Base-by-base conservation (phyloP, 1,140 invertebrate genomes). In the Drosophila pseudoananassae region DNA sequence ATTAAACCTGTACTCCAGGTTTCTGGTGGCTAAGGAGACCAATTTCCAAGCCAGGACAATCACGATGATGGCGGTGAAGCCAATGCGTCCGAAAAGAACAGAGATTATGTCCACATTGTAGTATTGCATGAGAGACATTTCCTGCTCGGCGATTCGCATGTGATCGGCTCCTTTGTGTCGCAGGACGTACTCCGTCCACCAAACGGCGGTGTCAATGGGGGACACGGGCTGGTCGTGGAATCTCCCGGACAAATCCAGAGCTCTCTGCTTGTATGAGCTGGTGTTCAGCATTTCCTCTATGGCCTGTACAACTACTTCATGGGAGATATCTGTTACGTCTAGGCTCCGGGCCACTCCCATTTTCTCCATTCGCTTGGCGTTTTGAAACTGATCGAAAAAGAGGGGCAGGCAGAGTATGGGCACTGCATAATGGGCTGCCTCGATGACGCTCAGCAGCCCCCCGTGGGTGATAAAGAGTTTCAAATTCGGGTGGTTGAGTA, bases 111-210 rank as follows among this genome's bases (percentile, higher is more conserved):
- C 83, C n/a, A 88, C 51, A 7, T 49, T 76, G 12, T 88, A 88
- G 63, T 88, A 88, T 40, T 89, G 84, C 53, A 89, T 53, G 2
- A 89, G 53, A 3, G 79, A 78, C 51, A 89, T 55, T n/a, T 89
- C 78, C 47, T 82, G 75, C 5, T 91, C 85, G n/a, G 92, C 83
- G 14, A 93, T 87, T 0, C 92, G 89, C 56, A 93, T 88, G 63
- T 92, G 91, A 5, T 78, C 70, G 3, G 93, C 92, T 8, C 81
- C 78, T 0, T 78, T 71, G 43, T 90, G 75, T 0, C 88, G 87
- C 60, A 59, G 81, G 75, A 94, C 92, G 65, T 95, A 95, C 74
- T 95, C 94, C 0, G 93, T 92, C 94, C 94, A 95, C 90, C 93
- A 95, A 14, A 94, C 83, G 0, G 94, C 93, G 0, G 92, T 93